These are phyloP conservation scores for Ploceus nigricollis DNA, from an alignment of 2,113 vertebrate genomes.

Conservation along the genomic window DNA sequence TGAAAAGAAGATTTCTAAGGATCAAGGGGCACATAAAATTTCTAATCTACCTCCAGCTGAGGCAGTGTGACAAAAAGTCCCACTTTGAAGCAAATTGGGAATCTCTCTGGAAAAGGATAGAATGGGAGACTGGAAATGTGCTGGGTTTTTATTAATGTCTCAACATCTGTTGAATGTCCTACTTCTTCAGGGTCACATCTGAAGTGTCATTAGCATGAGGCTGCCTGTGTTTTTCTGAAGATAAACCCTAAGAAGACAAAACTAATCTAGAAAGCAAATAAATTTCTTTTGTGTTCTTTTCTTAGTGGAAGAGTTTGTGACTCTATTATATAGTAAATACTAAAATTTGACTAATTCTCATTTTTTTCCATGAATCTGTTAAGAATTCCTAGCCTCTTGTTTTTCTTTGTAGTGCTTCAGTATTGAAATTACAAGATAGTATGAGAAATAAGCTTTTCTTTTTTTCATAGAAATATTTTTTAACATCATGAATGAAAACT, in stretches of 20 bases:
- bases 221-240: background rate
- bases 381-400: background rate
- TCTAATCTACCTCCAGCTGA: conserved; percentile 2
- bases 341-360: background rate
- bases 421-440: background rate
- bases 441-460: background rate
- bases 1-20: conserved; percentile 19
- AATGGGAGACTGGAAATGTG: background rate
- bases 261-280: background rate
- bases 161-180: background rate
- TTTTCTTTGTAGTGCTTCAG: background rate
- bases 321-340: background rate
- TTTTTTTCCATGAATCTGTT: background rate
- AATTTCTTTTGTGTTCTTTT: background rate
- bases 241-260: background rate
- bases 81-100: background rate
- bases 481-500: background rate
- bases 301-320: background rate
- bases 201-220: background rate
- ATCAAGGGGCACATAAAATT: background rate
- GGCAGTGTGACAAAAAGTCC: background rate
- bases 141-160: background rate
- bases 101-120: background rate
- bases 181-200: background rate
- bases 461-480: background rate